phyloP scores from a whole-genome alignment of 2,888 invertebrate genomes.

The Polyommatus icarus region DNA sequence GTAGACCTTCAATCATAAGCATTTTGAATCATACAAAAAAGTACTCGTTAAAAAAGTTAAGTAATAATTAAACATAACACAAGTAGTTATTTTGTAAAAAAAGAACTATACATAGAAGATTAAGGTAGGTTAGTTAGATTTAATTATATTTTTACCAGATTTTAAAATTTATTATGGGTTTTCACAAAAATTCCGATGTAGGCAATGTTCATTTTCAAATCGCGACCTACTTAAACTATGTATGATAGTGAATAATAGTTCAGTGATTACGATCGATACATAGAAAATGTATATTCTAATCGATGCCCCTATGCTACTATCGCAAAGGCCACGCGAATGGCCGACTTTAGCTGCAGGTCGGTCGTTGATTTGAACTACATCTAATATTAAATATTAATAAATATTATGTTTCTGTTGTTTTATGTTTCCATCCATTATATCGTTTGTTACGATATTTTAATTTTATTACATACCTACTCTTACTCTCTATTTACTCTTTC shows the following conservation, averaged over 20 bases:
- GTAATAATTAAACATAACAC: too few relatives aligned
- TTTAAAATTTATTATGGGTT: too few relatives aligned
- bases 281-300: constrained; percentile 2
- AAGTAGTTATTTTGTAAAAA: too few relatives aligned
- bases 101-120: too few relatives aligned
- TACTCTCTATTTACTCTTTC: neutral
- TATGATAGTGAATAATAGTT: neutral
- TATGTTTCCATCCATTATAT: neutral
- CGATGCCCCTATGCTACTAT: neutral
- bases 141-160: too few relatives aligned
- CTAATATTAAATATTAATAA: too few relatives aligned
- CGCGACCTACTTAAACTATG: neutral
- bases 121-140: too few relatives aligned
- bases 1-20: neutral
- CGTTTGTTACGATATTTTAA: neutral
- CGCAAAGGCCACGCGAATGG: neutral
- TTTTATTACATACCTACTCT: neutral
- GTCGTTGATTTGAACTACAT: neutral
- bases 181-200: too few relatives aligned
- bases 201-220: neutral
- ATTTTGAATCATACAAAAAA: too few relatives aligned
- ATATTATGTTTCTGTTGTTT: too few relatives aligned
- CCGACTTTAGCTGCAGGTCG: constrained; percentile 10
- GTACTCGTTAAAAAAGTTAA: too few relatives aligned
- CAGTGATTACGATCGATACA: neutral